These are phyloP conservation scores for Bos javanicus DNA, from an alignment of 2,113 vertebrate species.

Conservation along the genomic window DNA sequence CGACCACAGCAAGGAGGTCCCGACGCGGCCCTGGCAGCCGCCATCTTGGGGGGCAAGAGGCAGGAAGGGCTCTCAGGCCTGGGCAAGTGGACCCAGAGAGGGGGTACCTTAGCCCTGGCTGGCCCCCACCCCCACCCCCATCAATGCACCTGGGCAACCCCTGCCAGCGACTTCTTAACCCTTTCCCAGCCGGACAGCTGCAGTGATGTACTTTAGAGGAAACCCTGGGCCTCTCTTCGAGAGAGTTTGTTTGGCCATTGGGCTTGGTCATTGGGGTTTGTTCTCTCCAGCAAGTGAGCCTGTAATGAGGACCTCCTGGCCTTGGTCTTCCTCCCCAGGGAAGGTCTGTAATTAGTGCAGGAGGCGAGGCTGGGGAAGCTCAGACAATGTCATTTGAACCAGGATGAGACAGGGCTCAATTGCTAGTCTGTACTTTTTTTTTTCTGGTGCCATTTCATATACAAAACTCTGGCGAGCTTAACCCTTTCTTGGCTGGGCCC, in stretches of 20 bases:
- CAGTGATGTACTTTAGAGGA: not conserved
- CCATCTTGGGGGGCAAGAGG: not conserved
- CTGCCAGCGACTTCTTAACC: not conserved
- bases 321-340: constrained; percentile 72
- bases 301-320: constrained; percentile 82
- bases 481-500: constrained; percentile 64
- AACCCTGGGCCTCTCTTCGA: not conserved
- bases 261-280: constrained; percentile 71
- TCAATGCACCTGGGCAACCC: not conserved
- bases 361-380: constrained; percentile 79
- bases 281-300: constrained; percentile 73
- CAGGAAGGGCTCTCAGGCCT: not conserved
- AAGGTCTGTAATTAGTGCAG: constrained; percentile 85
- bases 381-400: constrained; percentile 85
- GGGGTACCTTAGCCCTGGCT: not conserved
- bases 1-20: constrained; percentile 47
- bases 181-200: not conserved
- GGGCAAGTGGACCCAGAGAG: rapidly evolving
- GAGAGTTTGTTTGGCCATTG: constrained; percentile 54
- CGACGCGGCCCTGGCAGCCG: not conserved
- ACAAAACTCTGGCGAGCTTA: constrained; percentile 65
- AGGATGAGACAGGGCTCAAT: constrained; percentile 82
- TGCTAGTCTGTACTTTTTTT: constrained; percentile 79
- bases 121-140: not conserved
- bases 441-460: constrained; percentile 70